Percentiles rank a stretch among this genome's conserved stretches.
Evolutionary conservation across 2,888 invertebrate genomes (phyloP).

Genomic region (Dasypogon diadema): DNA sequence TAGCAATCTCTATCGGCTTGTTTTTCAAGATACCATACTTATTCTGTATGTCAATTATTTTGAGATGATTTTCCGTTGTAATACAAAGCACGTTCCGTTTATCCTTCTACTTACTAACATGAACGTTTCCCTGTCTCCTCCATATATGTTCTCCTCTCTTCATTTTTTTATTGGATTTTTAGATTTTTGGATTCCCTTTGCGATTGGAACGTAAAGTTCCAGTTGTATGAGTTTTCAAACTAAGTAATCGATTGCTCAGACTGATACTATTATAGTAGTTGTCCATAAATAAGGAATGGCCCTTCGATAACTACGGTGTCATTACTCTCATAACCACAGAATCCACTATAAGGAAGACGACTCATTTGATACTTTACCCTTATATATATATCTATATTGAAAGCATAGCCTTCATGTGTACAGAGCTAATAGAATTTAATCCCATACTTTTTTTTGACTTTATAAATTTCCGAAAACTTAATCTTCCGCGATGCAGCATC

Average conservation of each 20-base stretch:
- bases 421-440: neutral
- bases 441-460: constrained; percentile 31
- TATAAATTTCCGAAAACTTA: constrained; percentile 34
- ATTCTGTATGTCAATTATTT: constrained; percentile 31
- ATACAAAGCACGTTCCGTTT: constrained; percentile 18
- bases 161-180: constrained; percentile 11
- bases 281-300: constrained; percentile 1
- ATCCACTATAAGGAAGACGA: neutral
- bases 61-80: constrained; percentile 15
- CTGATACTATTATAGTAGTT: constrained; percentile 1
- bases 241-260: constrained; percentile 5
- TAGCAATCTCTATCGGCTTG: constrained; percentile 18
- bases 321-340: constrained; percentile 15
- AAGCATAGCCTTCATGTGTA: constrained; percentile 2
- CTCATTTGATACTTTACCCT: neutral
- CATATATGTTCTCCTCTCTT: constrained; percentile 36
- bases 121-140: constrained; percentile 17
- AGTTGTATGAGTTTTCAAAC: neutral
- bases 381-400: constrained; percentile 2
- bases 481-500: constrained; percentile 33
- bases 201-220: neutral
- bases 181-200: constrained; percentile 23
- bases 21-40: constrained; percentile 16
- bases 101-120: constrained; percentile 35
- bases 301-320: neutral